Conservation (phyloP, 2,797 vertebrate species). For the Chelon auratus region DNA sequence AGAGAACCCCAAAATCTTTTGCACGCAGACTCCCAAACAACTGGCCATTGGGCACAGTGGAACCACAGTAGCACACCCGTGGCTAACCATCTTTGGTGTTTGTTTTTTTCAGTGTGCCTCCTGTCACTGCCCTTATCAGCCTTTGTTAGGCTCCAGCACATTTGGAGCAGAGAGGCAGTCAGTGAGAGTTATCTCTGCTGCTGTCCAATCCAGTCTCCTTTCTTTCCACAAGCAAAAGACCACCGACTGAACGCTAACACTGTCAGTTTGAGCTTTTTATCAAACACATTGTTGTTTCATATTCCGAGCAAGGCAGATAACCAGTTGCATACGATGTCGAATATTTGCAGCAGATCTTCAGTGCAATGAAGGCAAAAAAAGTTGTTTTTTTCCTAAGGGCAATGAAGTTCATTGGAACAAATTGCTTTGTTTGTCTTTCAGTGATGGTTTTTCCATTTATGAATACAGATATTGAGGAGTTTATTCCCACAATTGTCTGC, state of each 20-base stretch:
- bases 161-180: constrained; percentile 1
- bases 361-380: neutral
- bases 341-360: neutral
- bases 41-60: neutral
- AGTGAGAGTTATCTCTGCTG: neutral
- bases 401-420: neutral
- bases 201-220: neutral
- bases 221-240: neutral
- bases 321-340: neutral
- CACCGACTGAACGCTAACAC: neutral
- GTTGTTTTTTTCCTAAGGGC: neutral
- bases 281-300: neutral
- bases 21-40: too few species aligned
- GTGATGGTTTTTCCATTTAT: neutral
- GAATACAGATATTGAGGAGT: neutral
- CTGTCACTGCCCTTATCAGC: neutral
- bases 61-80: neutral
- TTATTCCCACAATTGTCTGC: too few species aligned
- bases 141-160: constrained; percentile 1
- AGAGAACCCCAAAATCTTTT: too few species aligned
- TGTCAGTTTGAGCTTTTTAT: neutral
- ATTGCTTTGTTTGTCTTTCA: neutral
- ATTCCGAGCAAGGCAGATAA: neutral
- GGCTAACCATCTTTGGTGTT: neutral
- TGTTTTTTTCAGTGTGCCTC: neutral